Conservation (phyloP, 2,797 vertebrate species). For the Hydrocynus forskahlii region DNA sequence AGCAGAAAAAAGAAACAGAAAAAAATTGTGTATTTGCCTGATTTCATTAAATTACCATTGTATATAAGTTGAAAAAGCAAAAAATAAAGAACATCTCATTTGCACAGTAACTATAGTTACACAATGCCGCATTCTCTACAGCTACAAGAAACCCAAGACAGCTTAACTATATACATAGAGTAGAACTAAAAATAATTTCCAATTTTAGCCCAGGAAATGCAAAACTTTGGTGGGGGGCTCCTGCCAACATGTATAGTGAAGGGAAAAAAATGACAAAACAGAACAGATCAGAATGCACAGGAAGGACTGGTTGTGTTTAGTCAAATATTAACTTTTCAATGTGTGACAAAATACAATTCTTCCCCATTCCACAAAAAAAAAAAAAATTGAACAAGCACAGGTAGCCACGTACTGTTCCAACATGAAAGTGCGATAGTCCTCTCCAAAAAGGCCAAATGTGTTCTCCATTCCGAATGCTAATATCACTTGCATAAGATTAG, state of each 20-base stretch:
- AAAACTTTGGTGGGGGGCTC: background rate
- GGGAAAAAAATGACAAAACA: conserved; percentile 9
- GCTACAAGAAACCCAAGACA: background rate
- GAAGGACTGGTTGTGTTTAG: conserved; percentile 46
- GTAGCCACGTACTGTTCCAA: conserved; percentile 4
- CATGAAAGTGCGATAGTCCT: conserved; percentile 39
- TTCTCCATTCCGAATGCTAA: conserved; percentile 29
- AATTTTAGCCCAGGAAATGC: background rate
- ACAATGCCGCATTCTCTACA: background rate
- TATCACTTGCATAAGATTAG: conserved; percentile 51
- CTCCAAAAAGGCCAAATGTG: conserved; percentile 21
- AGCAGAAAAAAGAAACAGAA: background rate
- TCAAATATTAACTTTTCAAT: conserved; percentile 45
- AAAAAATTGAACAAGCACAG: conserved; percentile 30
- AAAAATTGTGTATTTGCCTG: background rate
- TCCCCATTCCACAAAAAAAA: conserved; percentile 41
- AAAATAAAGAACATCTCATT: background rate
- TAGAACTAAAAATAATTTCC: background rate
- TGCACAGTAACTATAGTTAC: background rate
- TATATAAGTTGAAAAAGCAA: background rate
- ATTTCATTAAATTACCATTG: conserved; percentile 1
- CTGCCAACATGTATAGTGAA: background rate
- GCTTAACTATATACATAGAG: background rate
- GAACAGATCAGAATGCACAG: conserved; percentile 14
- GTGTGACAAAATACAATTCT: conserved; percentile 38